These are phyloP conservation scores for Oscarella lobularis DNA, from an alignment of 37 sponge, comb jelly and placozoan genomes.

Conservation along the genomic window DNA sequence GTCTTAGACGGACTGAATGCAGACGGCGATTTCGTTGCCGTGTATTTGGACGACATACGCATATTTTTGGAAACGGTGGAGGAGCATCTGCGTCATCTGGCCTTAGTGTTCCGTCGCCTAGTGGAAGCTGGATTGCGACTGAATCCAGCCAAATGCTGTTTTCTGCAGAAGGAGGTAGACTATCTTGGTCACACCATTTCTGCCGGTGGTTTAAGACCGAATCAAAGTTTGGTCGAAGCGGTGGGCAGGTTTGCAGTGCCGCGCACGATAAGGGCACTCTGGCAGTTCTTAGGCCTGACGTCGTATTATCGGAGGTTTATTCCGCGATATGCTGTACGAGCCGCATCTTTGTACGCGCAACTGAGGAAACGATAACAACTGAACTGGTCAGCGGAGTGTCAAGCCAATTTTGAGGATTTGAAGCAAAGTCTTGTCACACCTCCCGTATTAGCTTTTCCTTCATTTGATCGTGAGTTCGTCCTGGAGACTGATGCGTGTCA, in stretches of 20 bases:
- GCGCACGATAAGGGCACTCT: background rate
- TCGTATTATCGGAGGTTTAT: conserved; percentile 21
- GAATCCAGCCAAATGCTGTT: conserved; percentile 25
- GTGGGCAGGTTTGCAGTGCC: conserved; percentile 17
- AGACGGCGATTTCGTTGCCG: background rate
- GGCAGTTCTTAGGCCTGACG: conserved; percentile 25
- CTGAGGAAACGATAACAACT: conserved; percentile 8
- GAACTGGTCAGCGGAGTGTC: conserved; percentile 11
- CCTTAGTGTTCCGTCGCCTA: conserved; percentile 3
- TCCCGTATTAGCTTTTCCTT: background rate
- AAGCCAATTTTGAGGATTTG: background rate
- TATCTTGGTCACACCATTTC: conserved; percentile 31
- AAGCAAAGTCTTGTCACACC: background rate
- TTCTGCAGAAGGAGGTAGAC: conserved; percentile 14
- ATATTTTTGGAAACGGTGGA: too few relatives aligned
- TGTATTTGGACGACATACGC: too few relatives aligned
- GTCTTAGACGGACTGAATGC: too few relatives aligned
- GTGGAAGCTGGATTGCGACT: too few relatives aligned
- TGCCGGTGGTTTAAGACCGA: conserved; percentile 13
- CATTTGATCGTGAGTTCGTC: conserved; percentile 7
- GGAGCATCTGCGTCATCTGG: conserved; percentile 8
- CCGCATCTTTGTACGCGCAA: conserved; percentile 9
- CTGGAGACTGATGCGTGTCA: conserved; percentile 42
- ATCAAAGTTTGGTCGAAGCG: background rate
- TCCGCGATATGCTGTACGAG: conserved; percentile 6